Base-by-base conservation (phyloP, 2,888 invertebrate genomes). In the Orchesellides sinensis region DNA sequence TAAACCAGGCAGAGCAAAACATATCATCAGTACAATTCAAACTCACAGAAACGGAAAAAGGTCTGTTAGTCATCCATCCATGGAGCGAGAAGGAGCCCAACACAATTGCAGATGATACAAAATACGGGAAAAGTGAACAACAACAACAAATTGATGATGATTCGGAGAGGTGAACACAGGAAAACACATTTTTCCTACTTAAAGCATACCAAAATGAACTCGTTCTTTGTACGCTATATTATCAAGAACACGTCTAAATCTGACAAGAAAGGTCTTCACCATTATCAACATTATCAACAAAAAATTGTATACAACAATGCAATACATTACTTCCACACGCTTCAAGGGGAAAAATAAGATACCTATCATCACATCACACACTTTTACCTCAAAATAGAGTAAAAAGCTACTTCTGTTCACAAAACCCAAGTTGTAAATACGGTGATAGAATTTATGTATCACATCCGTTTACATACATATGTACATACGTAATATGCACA, bases 1-100 rank as follows among this genome's bases (percentile, higher is more conserved):
- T 61, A 65, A 65, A 23, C 63, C 40, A 40, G 35, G 35, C 63
- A 65, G 4, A 65, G n/a, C n/a, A 65, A 65, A 65, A 65, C 61
- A 61, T 29, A n/a, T n/a, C n/a, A 61, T 61, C 29, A 61, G 47
- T n/a, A 14, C 4, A 12, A 47, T 47, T 17, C 47, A 6, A 47
- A 47, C 47, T 47, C 10, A 47, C n/a, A 12, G 5, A 12, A 47
- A 47, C 47, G 47, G 47, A 47, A 47, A 47, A n/a, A 47, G 47
- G n/a, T 47, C 8, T 47, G n/a, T n/a, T n/a, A 8, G 35, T 35
- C 12, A 35, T 12, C 12, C 35, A 35, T 35, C 35, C 35, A 35
- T 5, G 12, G 35, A 35, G 35, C 5, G 12, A 35, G 35, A 12
- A 35, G n/a, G 35, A 35, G 35, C 35, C 35, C 35, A 35, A 35